A percentile compares a stretch with the other conserved stretches of the same genome.
Conservation (phyloP, 2,113 vertebrate genomes). For the Bungarus multicinctus region DNA sequence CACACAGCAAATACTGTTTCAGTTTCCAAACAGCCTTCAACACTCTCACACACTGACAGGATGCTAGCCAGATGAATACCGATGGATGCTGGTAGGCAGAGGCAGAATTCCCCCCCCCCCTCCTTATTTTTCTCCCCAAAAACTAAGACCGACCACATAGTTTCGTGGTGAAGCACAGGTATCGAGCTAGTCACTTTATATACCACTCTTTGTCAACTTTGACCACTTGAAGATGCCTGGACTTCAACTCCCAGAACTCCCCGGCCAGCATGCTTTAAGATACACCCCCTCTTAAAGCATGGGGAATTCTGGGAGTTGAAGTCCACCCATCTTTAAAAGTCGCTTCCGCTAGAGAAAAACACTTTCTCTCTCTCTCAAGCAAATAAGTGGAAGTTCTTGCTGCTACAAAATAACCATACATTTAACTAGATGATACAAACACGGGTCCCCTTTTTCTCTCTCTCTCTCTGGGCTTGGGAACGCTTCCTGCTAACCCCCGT, state of each 20-base stretch:
- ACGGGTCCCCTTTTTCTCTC: neutral
- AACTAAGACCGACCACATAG: too few species aligned
- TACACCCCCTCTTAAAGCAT: neutral
- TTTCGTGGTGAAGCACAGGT: too few species aligned
- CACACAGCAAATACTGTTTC: too few species aligned
- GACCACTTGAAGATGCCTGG: neutral
- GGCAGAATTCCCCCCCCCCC: too few species aligned
- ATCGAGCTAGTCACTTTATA: too few species aligned
- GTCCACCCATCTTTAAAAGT: neutral
- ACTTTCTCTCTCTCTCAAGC: too few species aligned
- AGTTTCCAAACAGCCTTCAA: too few species aligned
- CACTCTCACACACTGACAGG: too few species aligned
- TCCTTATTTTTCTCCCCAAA: too few species aligned
- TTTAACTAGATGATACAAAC: neutral
- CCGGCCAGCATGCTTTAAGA: neutral
- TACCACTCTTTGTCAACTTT: too few species aligned
- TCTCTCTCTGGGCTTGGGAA: neutral
- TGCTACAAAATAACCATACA: neutral
- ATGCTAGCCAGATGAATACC: too few species aligned
- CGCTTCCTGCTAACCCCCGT: neutral
- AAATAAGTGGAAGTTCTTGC: neutral
- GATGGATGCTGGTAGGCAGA: too few species aligned
- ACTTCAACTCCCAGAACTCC: neutral
- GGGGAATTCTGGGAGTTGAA: neutral
- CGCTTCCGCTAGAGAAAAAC: neutral